Percentiles rank a stretch among this genome's conserved stretches.
phyloP scores from a whole-genome alignment of 2,113 vertebrate genomes.

The Ranitomeya variabilis region DNA sequence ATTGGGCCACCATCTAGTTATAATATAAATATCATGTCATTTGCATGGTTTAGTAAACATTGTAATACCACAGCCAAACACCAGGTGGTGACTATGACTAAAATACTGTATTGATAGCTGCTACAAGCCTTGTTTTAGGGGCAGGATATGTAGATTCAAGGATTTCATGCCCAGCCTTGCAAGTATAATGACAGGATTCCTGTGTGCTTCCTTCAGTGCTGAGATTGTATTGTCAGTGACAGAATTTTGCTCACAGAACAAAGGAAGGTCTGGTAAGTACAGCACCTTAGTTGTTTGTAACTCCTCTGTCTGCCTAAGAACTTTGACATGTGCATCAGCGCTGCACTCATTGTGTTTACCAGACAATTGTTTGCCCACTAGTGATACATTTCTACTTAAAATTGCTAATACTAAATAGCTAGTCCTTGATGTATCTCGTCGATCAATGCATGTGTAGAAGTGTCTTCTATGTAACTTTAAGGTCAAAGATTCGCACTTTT shows the following conservation, averaged over 20 bases:
- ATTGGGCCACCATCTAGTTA: no score
- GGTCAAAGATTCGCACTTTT: background rate
- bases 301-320: background rate
- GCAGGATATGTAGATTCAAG: constrained; percentile 4
- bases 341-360: background rate
- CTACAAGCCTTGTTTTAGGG: background rate
- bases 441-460: background rate
- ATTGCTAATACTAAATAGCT: background rate
- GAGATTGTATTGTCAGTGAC: constrained; percentile 11
- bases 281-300: background rate
- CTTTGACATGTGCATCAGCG: background rate
- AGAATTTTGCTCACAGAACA: background rate
- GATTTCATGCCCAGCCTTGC: background rate
- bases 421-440: background rate
- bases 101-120: background rate
- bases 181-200: constrained; percentile 24
- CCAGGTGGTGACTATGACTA: constrained; percentile 6
- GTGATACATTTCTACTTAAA: background rate
- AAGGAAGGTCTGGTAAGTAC: constrained; percentile 11
- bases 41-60: background rate
- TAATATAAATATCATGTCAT: background rate
- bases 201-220: constrained; percentile 30
- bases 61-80: background rate
- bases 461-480: background rate
- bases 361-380: background rate